Percentiles rank a stretch among this genome's conserved stretches.
Conservation (phyloP, 2,113 vertebrate genomes). For the Camelus dromedarius region DNA sequence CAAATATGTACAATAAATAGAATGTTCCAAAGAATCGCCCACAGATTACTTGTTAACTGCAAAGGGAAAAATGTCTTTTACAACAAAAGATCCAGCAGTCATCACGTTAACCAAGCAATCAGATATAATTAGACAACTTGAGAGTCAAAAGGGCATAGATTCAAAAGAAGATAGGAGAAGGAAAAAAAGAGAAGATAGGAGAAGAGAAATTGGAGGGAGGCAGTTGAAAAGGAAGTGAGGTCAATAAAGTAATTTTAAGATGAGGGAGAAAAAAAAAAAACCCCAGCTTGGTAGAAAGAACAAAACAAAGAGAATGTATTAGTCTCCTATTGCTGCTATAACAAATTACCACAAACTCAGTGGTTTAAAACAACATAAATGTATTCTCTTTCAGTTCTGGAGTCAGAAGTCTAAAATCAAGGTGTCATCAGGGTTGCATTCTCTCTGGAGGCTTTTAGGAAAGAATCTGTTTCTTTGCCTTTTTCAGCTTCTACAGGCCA, state of each 20-base stretch:
- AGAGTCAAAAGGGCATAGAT: not conserved
- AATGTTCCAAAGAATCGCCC: not conserved
- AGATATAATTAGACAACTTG: not conserved
- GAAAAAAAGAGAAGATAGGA: not conserved
- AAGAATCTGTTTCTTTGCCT: not conserved
- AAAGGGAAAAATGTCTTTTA: conserved; percentile 28
- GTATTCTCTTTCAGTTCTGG: not conserved
- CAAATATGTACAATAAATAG: not conserved
- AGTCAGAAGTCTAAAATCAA: not conserved
- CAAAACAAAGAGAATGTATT: not conserved
- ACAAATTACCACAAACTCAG: not conserved
- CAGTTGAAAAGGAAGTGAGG: not conserved
- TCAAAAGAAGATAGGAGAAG: not conserved
- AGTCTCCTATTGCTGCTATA: not conserved
- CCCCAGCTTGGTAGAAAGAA: not conserved
- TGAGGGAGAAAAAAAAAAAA: not conserved
- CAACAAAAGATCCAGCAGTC: not conserved
- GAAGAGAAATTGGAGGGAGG: not conserved
- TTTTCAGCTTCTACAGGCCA: not conserved
- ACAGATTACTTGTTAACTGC: not conserved
- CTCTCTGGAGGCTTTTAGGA: not conserved
- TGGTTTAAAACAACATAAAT: not conserved
- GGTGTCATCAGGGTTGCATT: not conserved
- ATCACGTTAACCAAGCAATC: not conserved
- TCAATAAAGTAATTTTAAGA: not conserved